Conservation (phyloP, 1,140 invertebrate genomes). For the Drosophila navojoa region DNA sequence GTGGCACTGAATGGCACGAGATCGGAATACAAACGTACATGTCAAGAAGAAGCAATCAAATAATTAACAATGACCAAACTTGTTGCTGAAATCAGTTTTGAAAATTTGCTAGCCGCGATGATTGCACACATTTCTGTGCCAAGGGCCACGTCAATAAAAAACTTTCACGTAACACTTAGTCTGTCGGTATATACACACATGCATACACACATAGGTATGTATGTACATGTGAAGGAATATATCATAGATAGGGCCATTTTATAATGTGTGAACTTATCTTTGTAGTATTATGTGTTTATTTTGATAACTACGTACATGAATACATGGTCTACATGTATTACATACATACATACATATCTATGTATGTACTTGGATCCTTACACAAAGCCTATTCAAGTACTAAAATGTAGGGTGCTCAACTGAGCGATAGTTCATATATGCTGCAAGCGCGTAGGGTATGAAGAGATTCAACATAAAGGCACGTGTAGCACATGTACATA, state of each 20-base stretch:
- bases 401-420: too few species aligned
- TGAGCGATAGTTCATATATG: too few species aligned
- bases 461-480: conserved; percentile 9
- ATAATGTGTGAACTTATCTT: background rate
- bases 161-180: conserved; percentile 30
- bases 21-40: conserved; percentile 36
- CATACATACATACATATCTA: background rate
- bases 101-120: conserved; percentile 41
- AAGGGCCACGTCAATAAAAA: conserved; percentile 45
- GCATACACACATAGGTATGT: background rate
- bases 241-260: too few species aligned
- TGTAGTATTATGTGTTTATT: background rate
- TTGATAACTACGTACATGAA: background rate
- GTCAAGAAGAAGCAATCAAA: conserved; percentile 15
- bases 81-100: conserved; percentile 20
- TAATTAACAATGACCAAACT: conserved; percentile 23
- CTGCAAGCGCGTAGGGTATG: conserved; percentile 9
- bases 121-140: conserved; percentile 38
- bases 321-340: background rate
- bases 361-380: background rate
- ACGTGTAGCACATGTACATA: background rate
- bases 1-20: conserved; percentile 61
- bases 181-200: background rate
- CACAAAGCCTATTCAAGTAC: too few species aligned
- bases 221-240: background rate